Conservation (phyloP, 2,888 invertebrate genomes). For the Drosophila tripunctata region DNA sequence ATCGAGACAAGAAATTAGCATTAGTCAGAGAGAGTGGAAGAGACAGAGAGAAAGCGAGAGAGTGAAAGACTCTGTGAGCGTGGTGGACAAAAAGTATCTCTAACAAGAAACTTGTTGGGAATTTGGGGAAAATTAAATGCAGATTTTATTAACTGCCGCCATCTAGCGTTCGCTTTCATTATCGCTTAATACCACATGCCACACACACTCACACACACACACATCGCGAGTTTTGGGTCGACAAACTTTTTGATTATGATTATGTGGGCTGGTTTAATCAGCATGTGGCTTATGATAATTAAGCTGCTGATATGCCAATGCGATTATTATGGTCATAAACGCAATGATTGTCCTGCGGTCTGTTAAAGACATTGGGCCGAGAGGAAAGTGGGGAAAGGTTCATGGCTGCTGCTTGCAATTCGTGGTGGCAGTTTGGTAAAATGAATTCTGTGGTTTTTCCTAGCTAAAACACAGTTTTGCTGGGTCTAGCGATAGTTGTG, state of each 20-base stretch:
- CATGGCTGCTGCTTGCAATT: too few species aligned
- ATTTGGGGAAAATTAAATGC: slow-evolving; percentile 44
- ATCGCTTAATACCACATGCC: slow-evolving; percentile 22
- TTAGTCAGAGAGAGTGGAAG: not conserved
- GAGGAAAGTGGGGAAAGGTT: not conserved
- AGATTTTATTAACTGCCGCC: slow-evolving; percentile 54
- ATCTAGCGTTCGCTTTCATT: slow-evolving; percentile 42
- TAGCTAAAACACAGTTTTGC: not conserved
- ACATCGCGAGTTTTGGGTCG: slow-evolving; percentile 28
- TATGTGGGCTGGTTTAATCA: slow-evolving; percentile 49
- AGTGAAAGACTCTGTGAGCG: not conserved
- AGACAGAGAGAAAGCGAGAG: not conserved
- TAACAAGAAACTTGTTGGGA: slow-evolving; percentile 18
- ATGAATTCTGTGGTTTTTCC: slow-evolving; percentile 33
- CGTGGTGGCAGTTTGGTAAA: slow-evolving; percentile 22
- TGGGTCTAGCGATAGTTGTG: slow-evolving; percentile 9
- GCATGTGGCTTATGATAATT: slow-evolving; percentile 55
- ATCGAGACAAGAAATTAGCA: slow-evolving; percentile 41
- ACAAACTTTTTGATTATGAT: slow-evolving; percentile 63
- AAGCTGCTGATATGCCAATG: slow-evolving; percentile 43
- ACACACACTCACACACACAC: slow-evolving; percentile 9
- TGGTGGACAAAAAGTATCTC: slow-evolving; percentile 3
- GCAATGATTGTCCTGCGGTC: slow-evolving; percentile 9
- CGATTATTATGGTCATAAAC: slow-evolving; percentile 32
- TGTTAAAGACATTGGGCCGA: slow-evolving; percentile 2